Percentiles rank a stretch among this genome's conserved stretches.
Evolutionary conservation across 2,797 vertebrate species (phyloP).

Genomic region (Furcifer pardalis): DNA sequence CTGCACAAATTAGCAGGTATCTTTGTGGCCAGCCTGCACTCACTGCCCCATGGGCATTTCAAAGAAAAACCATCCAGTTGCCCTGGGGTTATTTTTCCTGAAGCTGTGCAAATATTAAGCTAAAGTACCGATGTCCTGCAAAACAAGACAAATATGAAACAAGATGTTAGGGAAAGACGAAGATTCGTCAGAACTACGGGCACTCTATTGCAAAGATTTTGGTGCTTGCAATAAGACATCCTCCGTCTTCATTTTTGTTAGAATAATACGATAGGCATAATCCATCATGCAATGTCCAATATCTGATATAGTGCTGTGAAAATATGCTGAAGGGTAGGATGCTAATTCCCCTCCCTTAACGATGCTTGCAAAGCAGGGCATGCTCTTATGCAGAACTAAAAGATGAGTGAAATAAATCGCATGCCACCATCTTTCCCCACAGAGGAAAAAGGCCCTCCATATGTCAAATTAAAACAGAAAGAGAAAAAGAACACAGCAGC

Average conservation of each 20-base stretch:
- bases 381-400: constrained; percentile 7
- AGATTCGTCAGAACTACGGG: constrained; percentile 4
- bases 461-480: neutral
- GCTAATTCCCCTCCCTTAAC: constrained; percentile 5
- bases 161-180: neutral
- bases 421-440: too few relatives aligned
- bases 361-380: constrained; percentile 36
- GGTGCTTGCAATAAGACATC: neutral
- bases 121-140: neutral
- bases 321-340: constrained; percentile 36
- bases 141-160: too few relatives aligned
- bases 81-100: neutral
- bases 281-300: constrained; percentile 50
- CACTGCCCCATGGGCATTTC: neutral
- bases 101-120: neutral
- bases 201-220: neutral
- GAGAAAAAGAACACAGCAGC: neutral
- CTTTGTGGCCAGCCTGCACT: too few relatives aligned
- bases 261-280: constrained; percentile 30
- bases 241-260: constrained; percentile 25
- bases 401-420: constrained; percentile 42
- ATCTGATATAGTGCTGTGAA: constrained; percentile 44
- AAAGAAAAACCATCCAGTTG: too few relatives aligned
- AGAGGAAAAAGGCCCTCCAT: too few relatives aligned
- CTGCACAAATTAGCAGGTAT: too few relatives aligned